Evolutionary conservation across 2,113 vertebrate genomes (phyloP).

Genomic region (Leptocoma aspasia): DNA sequence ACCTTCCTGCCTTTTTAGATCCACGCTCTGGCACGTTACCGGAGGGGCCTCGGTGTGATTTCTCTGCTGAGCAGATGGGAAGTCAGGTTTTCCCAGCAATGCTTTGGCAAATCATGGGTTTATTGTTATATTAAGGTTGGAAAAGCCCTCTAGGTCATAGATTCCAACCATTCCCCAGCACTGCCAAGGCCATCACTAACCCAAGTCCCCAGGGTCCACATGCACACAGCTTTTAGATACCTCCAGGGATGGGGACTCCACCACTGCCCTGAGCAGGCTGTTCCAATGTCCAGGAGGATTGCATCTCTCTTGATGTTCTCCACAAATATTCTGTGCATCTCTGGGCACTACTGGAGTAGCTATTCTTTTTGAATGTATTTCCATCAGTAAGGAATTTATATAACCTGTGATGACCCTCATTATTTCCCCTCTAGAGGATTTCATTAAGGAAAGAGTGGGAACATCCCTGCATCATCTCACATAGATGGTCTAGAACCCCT

Average conservation of each 20-base stretch:
- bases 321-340: neutral
- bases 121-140: neutral
- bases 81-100: neutral
- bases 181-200: neutral
- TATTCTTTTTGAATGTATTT: neutral
- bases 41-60: neutral
- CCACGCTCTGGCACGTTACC: rapidly evolving
- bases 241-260: too few relatives aligned
- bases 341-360: neutral
- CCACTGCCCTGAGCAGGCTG: neutral
- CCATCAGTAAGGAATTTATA: neutral
- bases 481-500: neutral
- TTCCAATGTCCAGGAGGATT: neutral
- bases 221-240: neutral
- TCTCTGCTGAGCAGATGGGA: neutral
- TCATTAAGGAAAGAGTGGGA: neutral
- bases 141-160: neutral
- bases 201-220: neutral
- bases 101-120: neutral
- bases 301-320: neutral
- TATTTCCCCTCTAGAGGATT: neutral
- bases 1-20: neutral
- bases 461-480: neutral
- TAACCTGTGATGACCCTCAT: neutral
- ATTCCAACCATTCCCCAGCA: neutral